Percentiles rank a stretch among this genome's conserved stretches.
These are phyloP conservation scores for Cephalophus harveyi DNA, from an alignment of 2,113 vertebrate genomes.

Conservation along the genomic window DNA sequence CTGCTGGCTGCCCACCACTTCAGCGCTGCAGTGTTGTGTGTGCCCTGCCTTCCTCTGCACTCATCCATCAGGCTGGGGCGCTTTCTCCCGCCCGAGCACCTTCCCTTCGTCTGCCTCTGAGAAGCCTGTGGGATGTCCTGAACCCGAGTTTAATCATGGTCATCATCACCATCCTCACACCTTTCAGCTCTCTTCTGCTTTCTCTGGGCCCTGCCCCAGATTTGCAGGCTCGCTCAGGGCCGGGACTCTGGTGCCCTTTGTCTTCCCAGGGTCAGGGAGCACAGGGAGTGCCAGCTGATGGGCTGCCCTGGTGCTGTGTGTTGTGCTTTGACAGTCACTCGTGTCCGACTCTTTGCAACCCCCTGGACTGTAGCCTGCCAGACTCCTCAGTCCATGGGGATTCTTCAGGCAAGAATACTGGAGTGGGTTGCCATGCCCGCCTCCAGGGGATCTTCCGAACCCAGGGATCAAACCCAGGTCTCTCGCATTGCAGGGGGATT, in stretches of 20 bases:
- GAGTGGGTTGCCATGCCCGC: neutral
- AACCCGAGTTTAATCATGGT: neutral
- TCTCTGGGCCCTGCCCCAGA: neutral
- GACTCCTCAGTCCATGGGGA: neutral
- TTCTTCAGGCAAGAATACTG: neutral
- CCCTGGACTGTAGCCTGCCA: neutral
- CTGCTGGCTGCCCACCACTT: neutral
- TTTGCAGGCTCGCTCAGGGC: neutral
- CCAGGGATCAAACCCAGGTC: neutral
- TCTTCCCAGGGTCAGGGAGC: neutral
- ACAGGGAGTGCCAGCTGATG: neutral
- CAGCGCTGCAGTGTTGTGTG: rapidly evolving
- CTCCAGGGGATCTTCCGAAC: neutral
- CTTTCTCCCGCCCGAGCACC: neutral
- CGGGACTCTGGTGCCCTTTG: neutral
- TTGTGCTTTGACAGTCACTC: neutral
- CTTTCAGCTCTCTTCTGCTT: neutral
- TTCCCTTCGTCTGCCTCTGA: neutral
- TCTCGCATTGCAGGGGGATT: neutral
- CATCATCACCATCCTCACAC: neutral
- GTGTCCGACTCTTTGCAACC: neutral
- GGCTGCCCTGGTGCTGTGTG: neutral
- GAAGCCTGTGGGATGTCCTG: neutral
- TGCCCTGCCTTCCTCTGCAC: rapidly evolving
- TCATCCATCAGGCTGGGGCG: rapidly evolving